Base-by-base conservation (phyloP, 1,140 invertebrate species). In the Brachionus koreanus region DNA sequence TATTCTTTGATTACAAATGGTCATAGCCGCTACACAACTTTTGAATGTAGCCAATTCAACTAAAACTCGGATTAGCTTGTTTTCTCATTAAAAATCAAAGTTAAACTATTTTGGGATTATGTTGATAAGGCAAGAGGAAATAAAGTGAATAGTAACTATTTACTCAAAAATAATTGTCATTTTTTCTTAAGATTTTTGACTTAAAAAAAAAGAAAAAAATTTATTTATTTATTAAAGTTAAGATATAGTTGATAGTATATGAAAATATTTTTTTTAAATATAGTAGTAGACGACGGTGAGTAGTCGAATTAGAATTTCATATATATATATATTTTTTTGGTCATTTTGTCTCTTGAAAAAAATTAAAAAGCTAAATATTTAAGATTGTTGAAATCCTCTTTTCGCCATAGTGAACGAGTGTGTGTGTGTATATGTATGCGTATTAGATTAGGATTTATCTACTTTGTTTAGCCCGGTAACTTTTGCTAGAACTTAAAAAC, bases 161-260 rank as follows among this genome's bases (percentile, higher is more conserved):
- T 69, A 69, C 65, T 69, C 65, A 39, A 37, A 69, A 37, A 69
- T 69, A 69, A 69, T 69, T 69, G 65, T 69, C 65, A 69, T 69
- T 69, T 57, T 57, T 57, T 57, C 3, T 19, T 65, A 35, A 65
- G 33, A 65, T 33, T 33, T 33, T 69, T 39, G 65, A 69, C 65
- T 69, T 39, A 39, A 39, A 39, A 39, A 69, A 69, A 39, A 35
- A n/a, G 6, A 57, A 67, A 37, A 37, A 19, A 69, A 69, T 69
- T 33, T n/a, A 65, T 65, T 65, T 33, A 33, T 29, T 25, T 13
- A 35, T 13, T 10, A 25, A 12, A 12, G 63, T 33, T 65, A 65
- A 65, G 25, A 65, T 33, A 65, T 57, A 19, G 49, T 57, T 57
- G 49, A 57, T 57, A 57, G 49, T 57, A 57, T 57, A 57, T 57